Conservation (phyloP, 2,113 vertebrate genomes). For the Plecotus auritus region DNA sequence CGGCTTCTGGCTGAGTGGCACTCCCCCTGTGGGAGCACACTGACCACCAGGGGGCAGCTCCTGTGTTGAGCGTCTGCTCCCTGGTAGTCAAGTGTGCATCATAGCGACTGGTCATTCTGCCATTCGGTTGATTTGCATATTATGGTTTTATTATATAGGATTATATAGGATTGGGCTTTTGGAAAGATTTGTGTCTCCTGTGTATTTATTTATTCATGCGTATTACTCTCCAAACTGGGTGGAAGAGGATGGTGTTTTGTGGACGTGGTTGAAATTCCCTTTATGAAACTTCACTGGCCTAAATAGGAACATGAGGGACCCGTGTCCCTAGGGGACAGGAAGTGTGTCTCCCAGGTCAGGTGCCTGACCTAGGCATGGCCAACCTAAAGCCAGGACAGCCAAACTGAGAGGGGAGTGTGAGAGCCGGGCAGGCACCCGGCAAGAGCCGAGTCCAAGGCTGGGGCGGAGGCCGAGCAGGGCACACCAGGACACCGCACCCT, state of each 20-base stretch:
- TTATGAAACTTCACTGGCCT: not conserved
- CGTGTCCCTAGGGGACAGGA: not conserved
- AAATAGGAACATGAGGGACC: not conserved
- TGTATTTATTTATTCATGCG: not conserved
- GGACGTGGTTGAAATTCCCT: not conserved
- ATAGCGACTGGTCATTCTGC: no score
- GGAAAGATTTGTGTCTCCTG: not conserved
- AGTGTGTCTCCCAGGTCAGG: not conserved
- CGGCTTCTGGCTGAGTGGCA: no score
- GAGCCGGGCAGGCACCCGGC: accelerated
- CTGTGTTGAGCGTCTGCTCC: no score
- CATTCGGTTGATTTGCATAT: no score
- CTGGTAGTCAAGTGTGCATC: no score
- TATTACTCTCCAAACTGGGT: not conserved
- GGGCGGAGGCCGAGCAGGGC: not conserved
- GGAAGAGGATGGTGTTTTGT: not conserved
- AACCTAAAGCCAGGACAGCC: not conserved
- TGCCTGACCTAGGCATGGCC: not conserved
- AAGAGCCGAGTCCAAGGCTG: accelerated
- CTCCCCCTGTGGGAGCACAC: no score
- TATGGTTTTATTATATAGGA: no score
- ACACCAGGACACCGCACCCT: accelerated
- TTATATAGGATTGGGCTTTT: not conserved
- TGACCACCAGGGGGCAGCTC: no score
- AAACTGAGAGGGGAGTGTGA: not conserved